Base-by-base conservation (phyloP, 2,113 vertebrate species). In the Lasiurus cinereus region DNA sequence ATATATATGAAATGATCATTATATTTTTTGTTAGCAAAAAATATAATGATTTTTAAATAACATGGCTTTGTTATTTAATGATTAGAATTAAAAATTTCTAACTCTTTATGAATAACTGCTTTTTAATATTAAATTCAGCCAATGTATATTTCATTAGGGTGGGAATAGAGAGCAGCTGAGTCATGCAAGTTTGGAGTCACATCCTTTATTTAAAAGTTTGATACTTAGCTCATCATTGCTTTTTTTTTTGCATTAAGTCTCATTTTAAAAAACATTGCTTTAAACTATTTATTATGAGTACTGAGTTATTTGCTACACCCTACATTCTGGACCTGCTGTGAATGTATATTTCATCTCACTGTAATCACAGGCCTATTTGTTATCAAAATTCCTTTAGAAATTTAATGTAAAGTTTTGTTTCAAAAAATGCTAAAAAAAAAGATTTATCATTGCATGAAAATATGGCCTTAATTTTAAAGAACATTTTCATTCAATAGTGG, bases 341-440 rank as follows among this genome's bases (percentile, higher is more conserved):
- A 83, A 10, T 76, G 1, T 8, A 1, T 16, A 10, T 33, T 3
- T 66, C 16, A 27, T 21, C 21, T 69, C 43, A 29, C 1, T 59
- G 12, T n/a, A 18, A 54, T 6, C 24, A 52, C 33, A 19, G 9
- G 21, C 43, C 1, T 84, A 1, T 46, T 91, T 83, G 54, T 79
- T 72, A 78, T 3, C n/a, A 66, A 54, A 4, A 67, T 87, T 29
- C 6, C 16, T 62, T 3, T 21, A 39, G 36, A 92, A 3, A 64
- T 79, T 36, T 87, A 13, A 84, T 8, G 10, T 88, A 59, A 83
- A 54, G 50, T 52, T 79, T 54, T 80, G 6, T 50, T 86, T 2
- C 64, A 64, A 74, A 90, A 95, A 62, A n/a, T 74, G 9, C 14
- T 91, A 67, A 73, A 78, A 46, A 78, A 46, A 54, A 62, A 27